A percentile compares a stretch with the other conserved stretches of the same genome.
Evolutionary conservation across 2,888 invertebrate genomes (phyloP).

Genomic region (Lumbricus terrestris): DNA sequence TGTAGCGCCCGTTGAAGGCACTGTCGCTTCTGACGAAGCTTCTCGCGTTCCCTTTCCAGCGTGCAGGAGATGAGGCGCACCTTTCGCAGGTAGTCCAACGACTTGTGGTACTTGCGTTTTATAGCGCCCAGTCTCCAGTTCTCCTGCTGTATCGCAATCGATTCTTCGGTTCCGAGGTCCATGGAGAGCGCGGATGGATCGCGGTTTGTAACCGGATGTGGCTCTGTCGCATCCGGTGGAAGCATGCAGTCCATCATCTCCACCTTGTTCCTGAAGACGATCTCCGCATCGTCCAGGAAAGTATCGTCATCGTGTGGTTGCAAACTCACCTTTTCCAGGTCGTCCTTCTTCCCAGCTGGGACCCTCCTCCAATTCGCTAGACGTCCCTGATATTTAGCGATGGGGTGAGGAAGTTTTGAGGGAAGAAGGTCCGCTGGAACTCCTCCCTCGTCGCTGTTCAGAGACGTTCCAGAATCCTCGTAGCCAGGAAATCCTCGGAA

Average conservation of each 20-base stretch:
- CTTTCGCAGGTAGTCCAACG: constrained; percentile 9
- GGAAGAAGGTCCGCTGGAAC: neutral
- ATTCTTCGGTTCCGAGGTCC: neutral
- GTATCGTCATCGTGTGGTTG: neutral
- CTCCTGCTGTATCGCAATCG: neutral
- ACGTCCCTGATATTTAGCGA: neutral
- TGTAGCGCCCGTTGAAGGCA: neutral
- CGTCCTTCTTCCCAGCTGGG: neutral
- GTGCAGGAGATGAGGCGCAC: neutral
- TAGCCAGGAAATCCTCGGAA: neutral
- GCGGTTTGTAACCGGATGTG: neutral
- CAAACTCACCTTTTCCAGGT: neutral
- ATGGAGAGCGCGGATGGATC: neutral
- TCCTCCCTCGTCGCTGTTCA: constrained; percentile 7
- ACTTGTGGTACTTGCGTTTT: neutral
- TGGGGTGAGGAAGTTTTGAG: neutral
- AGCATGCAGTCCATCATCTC: neutral
- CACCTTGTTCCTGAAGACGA: neutral
- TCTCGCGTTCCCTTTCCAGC: neutral
- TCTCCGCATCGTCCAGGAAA: neutral
- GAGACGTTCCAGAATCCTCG: neutral
- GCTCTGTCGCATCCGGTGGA: neutral
- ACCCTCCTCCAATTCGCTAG: neutral
- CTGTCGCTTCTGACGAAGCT: neutral
- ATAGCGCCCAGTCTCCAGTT: neutral